A percentile compares a stretch with the other conserved stretches of the same genome.
phyloP scores from a whole-genome alignment of 2,888 invertebrate species.

The Synergus japonicus region DNA sequence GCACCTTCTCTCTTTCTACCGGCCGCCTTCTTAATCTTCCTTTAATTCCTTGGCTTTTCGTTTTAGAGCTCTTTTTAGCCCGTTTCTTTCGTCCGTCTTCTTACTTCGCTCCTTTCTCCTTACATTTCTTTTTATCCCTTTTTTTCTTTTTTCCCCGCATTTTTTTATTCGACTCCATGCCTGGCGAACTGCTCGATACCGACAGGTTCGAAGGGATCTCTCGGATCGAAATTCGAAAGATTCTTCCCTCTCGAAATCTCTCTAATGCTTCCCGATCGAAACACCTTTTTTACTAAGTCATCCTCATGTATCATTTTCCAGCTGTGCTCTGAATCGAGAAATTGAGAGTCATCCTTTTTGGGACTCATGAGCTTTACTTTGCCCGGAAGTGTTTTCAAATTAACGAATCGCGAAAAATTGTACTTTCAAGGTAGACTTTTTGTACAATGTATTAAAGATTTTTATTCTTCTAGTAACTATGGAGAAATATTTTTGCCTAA shows the following conservation, averaged over 20 bases:
- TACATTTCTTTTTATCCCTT: conserved; percentile 13
- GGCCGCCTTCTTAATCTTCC: conserved; percentile 71
- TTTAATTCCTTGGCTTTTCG: conserved; percentile 70
- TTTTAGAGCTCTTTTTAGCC: conserved; percentile 54
- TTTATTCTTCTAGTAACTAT: too few relatives aligned
- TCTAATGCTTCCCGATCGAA: background rate
- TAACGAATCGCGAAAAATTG: background rate
- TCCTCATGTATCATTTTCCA: conserved; percentile 25
- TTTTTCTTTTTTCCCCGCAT: background rate
- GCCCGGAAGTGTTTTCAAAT: conserved; percentile 14
- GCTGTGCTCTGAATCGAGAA: conserved; percentile 15
- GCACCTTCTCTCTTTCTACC: conserved; percentile 56
- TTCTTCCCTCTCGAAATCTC: conserved; percentile 23
- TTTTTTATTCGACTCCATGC: conserved; percentile 8
- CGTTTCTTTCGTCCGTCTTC: conserved; percentile 59
- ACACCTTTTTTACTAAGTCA: conserved; percentile 17
- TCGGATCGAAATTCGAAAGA: conserved; percentile 22
- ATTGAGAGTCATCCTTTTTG: background rate
- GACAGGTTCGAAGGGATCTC: conserved; percentile 24
- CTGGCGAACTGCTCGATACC: conserved; percentile 22
- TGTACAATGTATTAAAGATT: background rate
- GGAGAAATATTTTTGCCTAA: background rate
- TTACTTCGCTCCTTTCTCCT: conserved; percentile 44
- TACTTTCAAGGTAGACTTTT: background rate
- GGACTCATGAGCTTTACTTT: background rate